Conservation (phyloP, 2,113 vertebrate genomes). For the Drymodes brunneopygia region DNA sequence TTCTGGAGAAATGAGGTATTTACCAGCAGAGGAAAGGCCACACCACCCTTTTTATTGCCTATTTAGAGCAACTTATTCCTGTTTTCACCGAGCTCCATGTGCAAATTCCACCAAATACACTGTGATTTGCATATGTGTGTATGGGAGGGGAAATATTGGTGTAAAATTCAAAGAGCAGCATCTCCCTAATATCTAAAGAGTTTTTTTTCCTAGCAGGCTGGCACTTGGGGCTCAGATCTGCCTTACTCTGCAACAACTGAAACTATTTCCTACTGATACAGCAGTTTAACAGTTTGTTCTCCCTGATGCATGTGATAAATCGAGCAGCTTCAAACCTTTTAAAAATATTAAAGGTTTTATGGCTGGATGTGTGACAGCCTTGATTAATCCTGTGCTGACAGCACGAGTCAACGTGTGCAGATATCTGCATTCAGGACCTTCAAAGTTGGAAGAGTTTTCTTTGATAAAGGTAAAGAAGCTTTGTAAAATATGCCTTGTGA, state of each 20-base stretch:
- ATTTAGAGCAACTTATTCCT: neutral
- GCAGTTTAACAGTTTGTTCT: conserved; percentile 53
- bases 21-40: conserved; percentile 27
- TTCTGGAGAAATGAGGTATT: conserved; percentile 23
- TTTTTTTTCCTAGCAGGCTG: neutral
- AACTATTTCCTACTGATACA: conserved; percentile 17
- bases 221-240: neutral
- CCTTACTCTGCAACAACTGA: neutral
- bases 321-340: conserved; percentile 60
- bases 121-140: neutral
- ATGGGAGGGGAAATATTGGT: neutral
- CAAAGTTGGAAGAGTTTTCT: conserved; percentile 62
- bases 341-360: conserved; percentile 70
- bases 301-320: conserved; percentile 57
- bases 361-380: conserved; percentile 57
- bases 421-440: conserved; percentile 47
- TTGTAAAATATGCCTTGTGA: conserved; percentile 23
- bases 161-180: neutral
- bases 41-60: neutral
- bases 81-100: neutral
- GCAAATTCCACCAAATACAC: neutral
- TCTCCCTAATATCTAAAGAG: neutral
- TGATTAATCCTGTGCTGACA: conserved; percentile 70
- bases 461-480: conserved; percentile 64
- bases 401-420: conserved; percentile 12